A percentile compares a stretch with the other conserved stretches of the same genome.
Evolutionary conservation across 1,140 invertebrate species (phyloP).

Genomic region (Anadara kagoshimensis): DNA sequence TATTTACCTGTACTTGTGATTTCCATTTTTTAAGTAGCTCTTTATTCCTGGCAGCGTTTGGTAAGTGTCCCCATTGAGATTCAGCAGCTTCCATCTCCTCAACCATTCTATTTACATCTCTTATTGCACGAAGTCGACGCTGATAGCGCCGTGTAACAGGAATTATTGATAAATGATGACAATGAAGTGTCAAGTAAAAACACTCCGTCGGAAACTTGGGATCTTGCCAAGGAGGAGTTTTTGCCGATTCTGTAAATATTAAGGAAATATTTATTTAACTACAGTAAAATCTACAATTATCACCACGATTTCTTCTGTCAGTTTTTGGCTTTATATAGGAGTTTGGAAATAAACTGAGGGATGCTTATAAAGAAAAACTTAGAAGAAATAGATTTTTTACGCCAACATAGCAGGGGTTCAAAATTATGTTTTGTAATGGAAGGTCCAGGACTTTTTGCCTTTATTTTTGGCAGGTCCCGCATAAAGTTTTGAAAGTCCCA

Average conservation of each 20-base stretch:
- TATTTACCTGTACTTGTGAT: conserved; percentile 80
- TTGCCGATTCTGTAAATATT: conserved; percentile 42
- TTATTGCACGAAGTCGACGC: conserved; percentile 85
- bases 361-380: no score
- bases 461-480: no score
- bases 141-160: conserved; percentile 93
- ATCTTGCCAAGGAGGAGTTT: conserved; percentile 78
- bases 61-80: conserved; percentile 86
- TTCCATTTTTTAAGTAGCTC: conserved; percentile 91
- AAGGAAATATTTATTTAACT: neutral
- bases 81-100: conserved; percentile 85
- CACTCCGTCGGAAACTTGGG: conserved; percentile 96
- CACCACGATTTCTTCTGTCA: neutral
- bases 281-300: neutral
- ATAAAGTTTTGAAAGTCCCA: no score
- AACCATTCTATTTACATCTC: conserved; percentile 92
- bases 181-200: conserved; percentile 96
- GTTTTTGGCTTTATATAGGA: no score
- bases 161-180: conserved; percentile 92
- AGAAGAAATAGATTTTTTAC: no score
- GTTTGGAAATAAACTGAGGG: no score
- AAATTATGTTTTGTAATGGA: no score
- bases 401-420: no score
- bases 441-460: no score
- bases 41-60: conserved; percentile 84